Conservation (phyloP, 1,140 invertebrate genomes). For the Eulimnadia texana region DNA sequence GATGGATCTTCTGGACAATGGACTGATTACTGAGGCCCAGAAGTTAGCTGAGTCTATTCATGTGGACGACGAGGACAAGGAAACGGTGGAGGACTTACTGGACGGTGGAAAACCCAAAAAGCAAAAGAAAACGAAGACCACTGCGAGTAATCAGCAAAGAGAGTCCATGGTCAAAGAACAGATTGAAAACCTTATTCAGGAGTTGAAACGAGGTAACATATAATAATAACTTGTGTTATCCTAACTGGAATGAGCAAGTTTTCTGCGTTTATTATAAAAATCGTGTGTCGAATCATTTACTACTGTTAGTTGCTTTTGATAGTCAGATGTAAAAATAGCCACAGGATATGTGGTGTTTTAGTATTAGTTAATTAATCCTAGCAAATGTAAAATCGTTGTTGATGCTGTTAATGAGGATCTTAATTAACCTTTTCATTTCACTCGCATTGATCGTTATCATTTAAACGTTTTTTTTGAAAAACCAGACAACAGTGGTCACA, state of each 20-base stretch:
- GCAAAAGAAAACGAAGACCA: constrained; percentile 22
- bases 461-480: not conserved
- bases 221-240: not conserved
- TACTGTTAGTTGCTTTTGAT: no score
- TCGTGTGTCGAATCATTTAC: no score
- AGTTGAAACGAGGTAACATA: not conserved
- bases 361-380: no score
- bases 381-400: no score
- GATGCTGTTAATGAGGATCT: no score
- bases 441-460: no score
- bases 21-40: constrained; percentile 52
- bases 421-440: no score
- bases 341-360: no score
- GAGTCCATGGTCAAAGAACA: constrained; percentile 30
- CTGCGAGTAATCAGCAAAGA: constrained; percentile 30
- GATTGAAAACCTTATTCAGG: constrained; percentile 14
- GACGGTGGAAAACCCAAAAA: constrained; percentile 15
- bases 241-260: no score
- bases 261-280: no score
- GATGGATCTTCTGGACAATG: constrained; percentile 55
- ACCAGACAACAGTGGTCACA: not conserved
- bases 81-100: constrained; percentile 22
- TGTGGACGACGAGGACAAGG: constrained; percentile 15
- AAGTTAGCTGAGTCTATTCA: constrained; percentile 39
- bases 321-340: no score